These are phyloP conservation scores for Kryphioiulus occultus DNA, from an alignment of 2,888 invertebrate species.

Conservation along the genomic window DNA sequence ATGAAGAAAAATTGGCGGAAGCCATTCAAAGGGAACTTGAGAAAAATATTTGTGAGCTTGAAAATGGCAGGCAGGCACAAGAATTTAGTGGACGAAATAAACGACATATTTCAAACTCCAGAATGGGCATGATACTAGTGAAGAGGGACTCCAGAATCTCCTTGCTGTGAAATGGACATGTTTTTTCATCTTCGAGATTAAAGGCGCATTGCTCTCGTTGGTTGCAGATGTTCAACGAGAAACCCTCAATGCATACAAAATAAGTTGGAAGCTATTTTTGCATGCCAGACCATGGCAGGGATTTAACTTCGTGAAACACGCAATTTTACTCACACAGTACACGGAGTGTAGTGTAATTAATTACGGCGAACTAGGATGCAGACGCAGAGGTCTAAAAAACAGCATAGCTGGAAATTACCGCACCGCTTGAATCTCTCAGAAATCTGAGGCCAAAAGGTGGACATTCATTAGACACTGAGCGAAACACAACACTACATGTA, in stretches of 20 bases:
- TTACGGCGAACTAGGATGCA: not conserved
- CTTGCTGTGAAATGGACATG: not conserved
- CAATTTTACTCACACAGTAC: not conserved
- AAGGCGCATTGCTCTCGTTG: constrained; percentile 5
- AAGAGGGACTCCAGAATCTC: not conserved
- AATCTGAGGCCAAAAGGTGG: not conserved
- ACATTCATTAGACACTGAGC: no score
- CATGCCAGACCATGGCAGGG: constrained; percentile 9
- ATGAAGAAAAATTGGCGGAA: constrained; percentile 25
- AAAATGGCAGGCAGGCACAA: not conserved
- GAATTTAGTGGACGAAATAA: not conserved
- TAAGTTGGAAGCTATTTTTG: not conserved
- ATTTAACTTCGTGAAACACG: constrained; percentile 30
- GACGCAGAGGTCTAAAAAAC: not conserved
- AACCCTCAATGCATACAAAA: constrained; percentile 14
- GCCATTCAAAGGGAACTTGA: not conserved
- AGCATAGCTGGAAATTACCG: not conserved
- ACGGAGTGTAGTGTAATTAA: not conserved
- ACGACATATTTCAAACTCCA: not conserved
- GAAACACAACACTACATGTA: no score
- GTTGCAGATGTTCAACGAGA: constrained; percentile 36
- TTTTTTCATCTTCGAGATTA: constrained; percentile 17
- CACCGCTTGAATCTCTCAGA: not conserved
- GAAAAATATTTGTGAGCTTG: not conserved
- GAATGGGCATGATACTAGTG: not conserved